A percentile compares a stretch with the other conserved stretches of the same genome.
phyloP scores from a whole-genome alignment of 2,888 invertebrate genomes.

The Keiferia lycopersicella region DNA sequence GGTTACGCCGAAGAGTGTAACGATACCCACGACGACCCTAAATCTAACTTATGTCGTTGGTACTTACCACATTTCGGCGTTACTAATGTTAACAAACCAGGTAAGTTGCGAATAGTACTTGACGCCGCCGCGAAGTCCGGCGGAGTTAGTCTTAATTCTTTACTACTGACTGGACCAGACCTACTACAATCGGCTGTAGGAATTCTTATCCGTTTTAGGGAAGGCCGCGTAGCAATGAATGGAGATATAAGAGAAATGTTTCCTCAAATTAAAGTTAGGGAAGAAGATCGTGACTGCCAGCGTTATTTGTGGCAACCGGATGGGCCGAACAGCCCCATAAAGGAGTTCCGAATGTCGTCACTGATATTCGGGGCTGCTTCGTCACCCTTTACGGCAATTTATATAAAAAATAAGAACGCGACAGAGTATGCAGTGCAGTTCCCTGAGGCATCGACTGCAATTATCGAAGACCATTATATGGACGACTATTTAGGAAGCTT shows the following conservation, averaged over 20 bases:
- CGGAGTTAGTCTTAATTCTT: conserved; percentile 34
- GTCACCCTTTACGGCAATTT: not conserved
- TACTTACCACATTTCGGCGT: conserved; percentile 41
- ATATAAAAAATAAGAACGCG: conserved; percentile 15
- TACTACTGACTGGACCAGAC: conserved; percentile 30
- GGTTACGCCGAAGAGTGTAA: not conserved
- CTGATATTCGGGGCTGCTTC: not conserved
- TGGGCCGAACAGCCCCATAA: not conserved
- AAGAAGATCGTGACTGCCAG: conserved; percentile 18
- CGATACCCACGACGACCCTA: not conserved
- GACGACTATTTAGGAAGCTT: not conserved
- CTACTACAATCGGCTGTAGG: conserved; percentile 26
- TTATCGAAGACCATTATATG: conserved; percentile 6
- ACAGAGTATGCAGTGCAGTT: not conserved
- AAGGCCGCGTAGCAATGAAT: conserved; percentile 21
- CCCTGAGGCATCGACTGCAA: not conserved
- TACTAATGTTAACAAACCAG: conserved; percentile 37
- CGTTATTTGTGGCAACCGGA: conserved; percentile 14
- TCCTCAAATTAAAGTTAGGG: conserved; percentile 4
- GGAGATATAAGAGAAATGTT: conserved; percentile 15
- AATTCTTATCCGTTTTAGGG: conserved; percentile 28
- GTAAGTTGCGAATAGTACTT: conserved; percentile 35
- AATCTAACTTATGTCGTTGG: conserved; percentile 32
- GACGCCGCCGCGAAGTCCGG: conserved; percentile 34
- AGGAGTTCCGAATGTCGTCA: conserved; percentile 4